Percentiles rank a stretch among this genome's conserved stretches.
Conservation (phyloP, 2,888 invertebrate species). For the Cabera pusaria region DNA sequence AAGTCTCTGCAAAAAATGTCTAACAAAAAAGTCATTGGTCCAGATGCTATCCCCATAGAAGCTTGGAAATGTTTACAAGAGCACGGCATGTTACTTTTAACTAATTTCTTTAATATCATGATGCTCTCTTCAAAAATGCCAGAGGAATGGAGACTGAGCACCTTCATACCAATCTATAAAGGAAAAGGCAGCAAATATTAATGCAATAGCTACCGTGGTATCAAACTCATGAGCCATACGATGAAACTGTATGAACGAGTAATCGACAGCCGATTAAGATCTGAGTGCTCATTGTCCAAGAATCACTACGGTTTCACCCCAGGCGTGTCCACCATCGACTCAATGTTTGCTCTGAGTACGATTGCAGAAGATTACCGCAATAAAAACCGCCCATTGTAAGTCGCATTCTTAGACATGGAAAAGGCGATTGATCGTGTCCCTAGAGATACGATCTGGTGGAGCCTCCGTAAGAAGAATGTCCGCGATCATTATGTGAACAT, state of each 20-base stretch:
- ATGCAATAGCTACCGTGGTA: no score
- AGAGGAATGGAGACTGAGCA: no score
- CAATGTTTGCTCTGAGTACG: not conserved
- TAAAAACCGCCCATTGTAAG: not conserved
- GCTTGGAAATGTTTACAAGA: no score
- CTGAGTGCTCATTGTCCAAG: not conserved
- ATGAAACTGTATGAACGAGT: conserved; percentile 6
- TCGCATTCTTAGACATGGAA: conserved; percentile 1
- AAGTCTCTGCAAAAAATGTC: no score
- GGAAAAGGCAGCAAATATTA: no score
- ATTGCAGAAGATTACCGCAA: not conserved
- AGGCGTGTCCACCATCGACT: conserved; percentile 1
- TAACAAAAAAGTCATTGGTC: no score
- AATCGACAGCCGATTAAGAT: conserved; percentile 3
- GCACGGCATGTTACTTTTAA: no score
- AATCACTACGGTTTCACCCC: no score
- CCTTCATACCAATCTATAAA: no score
- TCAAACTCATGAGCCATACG: conserved; percentile 1
- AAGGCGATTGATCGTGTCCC: conserved; percentile 4
- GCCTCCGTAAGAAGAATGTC: conserved; percentile 3
- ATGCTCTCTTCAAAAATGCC: no score
- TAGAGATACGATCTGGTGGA: conserved; percentile 5
- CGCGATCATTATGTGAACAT: not conserved
- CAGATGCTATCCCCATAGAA: no score
- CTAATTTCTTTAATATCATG: no score